Evolutionary conservation across 2,888 invertebrate genomes (phyloP), one percentile per base, ranked within the genome.

Genomic region (Hypercompe scribonia): DNA sequence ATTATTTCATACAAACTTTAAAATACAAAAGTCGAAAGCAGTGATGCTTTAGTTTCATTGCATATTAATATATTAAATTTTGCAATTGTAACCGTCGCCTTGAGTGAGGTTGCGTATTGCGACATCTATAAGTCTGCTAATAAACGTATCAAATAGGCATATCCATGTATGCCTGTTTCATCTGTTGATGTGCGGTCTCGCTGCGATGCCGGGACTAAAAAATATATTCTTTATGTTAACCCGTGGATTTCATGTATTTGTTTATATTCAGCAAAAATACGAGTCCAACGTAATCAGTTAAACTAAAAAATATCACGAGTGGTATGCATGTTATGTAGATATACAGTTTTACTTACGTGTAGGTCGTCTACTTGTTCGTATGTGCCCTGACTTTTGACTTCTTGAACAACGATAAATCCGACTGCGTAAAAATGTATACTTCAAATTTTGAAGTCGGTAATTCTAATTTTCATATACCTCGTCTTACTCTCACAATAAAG

Each of bases 101-200:
- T 86, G 81, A 81, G 73, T 76, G 77, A 82, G 81, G 84, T 82
- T 79, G 74, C 68, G 83, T 81, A 75, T 82, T 81, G 76, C 80
- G 78, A 83, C 77, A 79, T 80, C 70, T 79, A 71, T 78, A 74
- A 71, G 76, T 79, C 68, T 72, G 73, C 75, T 79, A 67, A 79
- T 80, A 75, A 31, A 76, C 74, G n/a, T 54, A 54, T 54, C 50
- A n/a, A 54, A 76, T 78, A 58, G 0, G 8, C 28, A 68, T 50
- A 21, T 61, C 5, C 11, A 18, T 61, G 21, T 33, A 68, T 67
- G 13, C n/a, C 34, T 28, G 18, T 39, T 4, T 39, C 36, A 46
- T n/a, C 31, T 3, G 75, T 77, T 79, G 58, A 77, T n/a, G 81
- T 31, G 76, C 64, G 42, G 24, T 71, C 34, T 64, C 31, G 33